Base-by-base conservation (phyloP, 2,113 vertebrate species). In the Tachycineta bicolor region DNA sequence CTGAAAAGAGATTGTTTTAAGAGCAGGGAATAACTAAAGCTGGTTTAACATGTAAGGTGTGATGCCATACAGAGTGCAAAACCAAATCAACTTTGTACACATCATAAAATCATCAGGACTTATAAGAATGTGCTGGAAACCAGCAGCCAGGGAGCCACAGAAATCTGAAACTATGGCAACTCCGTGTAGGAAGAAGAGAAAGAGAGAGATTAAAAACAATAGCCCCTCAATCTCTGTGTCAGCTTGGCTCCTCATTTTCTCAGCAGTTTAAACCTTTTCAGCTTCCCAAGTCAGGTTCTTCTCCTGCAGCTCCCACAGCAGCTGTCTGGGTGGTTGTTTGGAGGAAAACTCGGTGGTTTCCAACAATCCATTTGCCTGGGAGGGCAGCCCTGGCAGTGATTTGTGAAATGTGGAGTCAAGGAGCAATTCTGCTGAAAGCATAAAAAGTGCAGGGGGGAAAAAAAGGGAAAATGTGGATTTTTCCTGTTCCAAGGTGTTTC, bases 151-250 rank as follows among this genome's bases (percentile, higher is more conserved):
- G 79, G 90, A 96, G 78, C 63, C 93, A 89, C 28, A 93, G 94
- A 93, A 81, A 94, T 64, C 73, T 63, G 96, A 90, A 96, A 96
- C 93, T 96, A 97, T 96, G 94, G 96, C 90, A 97, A 96, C 96
- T 95, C 79, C 0, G 56, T 62, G 85, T 52, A 43, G 90, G 90
- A 92, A 86, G 93, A 83, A 83, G n/a, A 59, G 85, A 41, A 59
- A 58, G 53, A 21, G 59, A 67, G 70, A 73, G 76, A 96, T 81
- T 90, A 90, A 81, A 96, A 93, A 96, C 93, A 94, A 93, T 92
- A 87, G 92, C 83, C 79, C 83, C 56, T 89, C 91, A 89, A 95
- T 96, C 79, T 90, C 85, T 89, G 0, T 17, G 62, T 81, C 90
- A 90, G 90, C 64, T 92, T 94, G 88, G 73, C 44, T 90, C 83